Evolutionary conservation across 2,113 vertebrate species (phyloP).

Genomic region (Dromiciops gliroides): DNA sequence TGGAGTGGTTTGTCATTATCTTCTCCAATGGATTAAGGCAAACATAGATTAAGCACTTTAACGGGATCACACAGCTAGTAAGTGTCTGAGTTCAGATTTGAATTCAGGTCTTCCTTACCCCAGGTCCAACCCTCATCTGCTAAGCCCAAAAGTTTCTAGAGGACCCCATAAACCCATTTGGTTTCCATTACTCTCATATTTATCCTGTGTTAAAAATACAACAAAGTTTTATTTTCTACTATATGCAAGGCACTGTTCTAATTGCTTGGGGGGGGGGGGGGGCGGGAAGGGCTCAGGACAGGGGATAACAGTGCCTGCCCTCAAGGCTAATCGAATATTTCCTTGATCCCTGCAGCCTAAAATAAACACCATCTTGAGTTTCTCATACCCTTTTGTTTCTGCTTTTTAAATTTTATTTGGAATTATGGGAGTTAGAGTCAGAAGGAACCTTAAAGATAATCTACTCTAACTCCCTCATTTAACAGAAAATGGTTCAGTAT

Average conservation of each 20-base stretch:
- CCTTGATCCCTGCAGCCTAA: neutral
- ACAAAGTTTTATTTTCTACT: neutral
- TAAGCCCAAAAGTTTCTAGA: neutral
- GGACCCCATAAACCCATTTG: neutral
- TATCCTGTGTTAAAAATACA: neutral
- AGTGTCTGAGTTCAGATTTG: neutral
- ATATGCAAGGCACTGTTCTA: neutral
- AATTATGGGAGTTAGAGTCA: neutral
- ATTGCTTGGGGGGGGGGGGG: neutral
- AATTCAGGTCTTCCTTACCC: neutral
- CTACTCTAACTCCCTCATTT: neutral
- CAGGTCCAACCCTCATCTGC: neutral
- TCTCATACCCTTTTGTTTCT: neutral
- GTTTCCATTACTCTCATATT: neutral
- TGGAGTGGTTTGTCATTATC: no score
- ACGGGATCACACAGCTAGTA: no score
- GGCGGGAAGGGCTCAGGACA: no score
- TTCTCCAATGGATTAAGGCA: no score
- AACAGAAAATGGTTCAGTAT: neutral
- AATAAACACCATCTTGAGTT: neutral
- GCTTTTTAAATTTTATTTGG: neutral
- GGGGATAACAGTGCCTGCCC: neutral
- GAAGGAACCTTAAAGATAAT: neutral
- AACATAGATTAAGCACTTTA: no score
- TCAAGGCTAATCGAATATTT: neutral